Conservation (phyloP, 2,113 vertebrate genomes). For the Halichoeres trimaculatus region DNA sequence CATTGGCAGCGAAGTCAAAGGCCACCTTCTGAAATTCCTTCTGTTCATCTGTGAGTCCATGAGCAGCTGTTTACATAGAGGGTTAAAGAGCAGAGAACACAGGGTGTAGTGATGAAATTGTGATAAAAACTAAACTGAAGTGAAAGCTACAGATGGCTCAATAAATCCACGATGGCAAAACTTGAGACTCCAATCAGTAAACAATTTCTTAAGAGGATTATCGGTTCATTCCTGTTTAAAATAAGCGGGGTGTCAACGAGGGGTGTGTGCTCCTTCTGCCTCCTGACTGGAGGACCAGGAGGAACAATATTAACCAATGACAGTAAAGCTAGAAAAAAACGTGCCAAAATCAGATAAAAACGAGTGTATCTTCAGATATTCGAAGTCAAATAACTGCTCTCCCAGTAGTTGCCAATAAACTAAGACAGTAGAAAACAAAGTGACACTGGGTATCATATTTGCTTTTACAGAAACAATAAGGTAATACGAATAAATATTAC, state of each 20-base stretch:
- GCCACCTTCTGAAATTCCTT: slow-evolving; percentile 97
- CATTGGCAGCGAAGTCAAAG: slow-evolving; percentile 93
- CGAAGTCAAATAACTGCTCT: fast-evolving
- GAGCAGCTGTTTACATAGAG: slow-evolving; percentile 85
- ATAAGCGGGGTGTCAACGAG: slow-evolving; percentile 11
- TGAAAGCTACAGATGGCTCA: not conserved
- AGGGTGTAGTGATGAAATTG: not conserved
- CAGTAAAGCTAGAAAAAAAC: not conserved
- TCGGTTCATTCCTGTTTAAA: too few species aligned
- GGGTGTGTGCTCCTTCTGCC: slow-evolving; percentile 43
- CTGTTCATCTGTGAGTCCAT: slow-evolving; percentile 93
- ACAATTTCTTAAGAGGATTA: too few species aligned
- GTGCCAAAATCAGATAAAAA: too few species aligned
- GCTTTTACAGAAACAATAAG: not conserved
- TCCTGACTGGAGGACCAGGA: slow-evolving; percentile 37
- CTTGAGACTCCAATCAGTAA: not conserved
- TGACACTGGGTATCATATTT: not conserved
- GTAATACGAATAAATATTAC: too few species aligned
- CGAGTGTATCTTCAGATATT: not conserved
- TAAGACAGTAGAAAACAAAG: not conserved
- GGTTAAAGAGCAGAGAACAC: not conserved
- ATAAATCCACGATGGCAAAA: not conserved
- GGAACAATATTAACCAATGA: slow-evolving; percentile 37
- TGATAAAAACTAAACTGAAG: not conserved
- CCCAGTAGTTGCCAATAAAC: not conserved